Base-by-base conservation (phyloP, 1,140 invertebrate species). In the Sminthurinus signatus region DNA sequence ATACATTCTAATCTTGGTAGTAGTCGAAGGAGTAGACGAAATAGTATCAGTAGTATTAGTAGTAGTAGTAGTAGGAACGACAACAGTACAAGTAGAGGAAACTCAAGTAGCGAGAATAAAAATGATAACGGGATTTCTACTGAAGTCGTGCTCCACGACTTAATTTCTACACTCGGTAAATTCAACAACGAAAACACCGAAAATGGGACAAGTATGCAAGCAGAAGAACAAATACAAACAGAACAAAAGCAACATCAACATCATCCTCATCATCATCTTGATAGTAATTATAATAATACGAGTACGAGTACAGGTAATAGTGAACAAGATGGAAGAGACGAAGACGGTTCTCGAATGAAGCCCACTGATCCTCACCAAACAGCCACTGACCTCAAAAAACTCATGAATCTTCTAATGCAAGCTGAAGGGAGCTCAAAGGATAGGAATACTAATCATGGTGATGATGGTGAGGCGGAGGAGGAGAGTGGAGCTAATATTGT, bases 341-440 rank as follows among this genome's bases (percentile, higher is more conserved):
- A 55, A 31, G 23, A 56, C 15, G 17, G 23, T 39, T 19, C 36
- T 23, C 67, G 62, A 10, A 68, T 68, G 62, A 68, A 62, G 44
- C 55, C 60, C 15, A 58, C 65, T 23, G 70, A 72, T 52, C 67
- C 67, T 29, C 64, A 72, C 19, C 64, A 66, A 66, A 64, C 67
- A 46, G 70, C 65, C 8, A 36, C 57, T 25, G 63, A 72, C 56
- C 64, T 72, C 48, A 72, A 72, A 62, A 67, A 67, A 57, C 56
- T 72, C 15, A 69, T 72, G 67, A 51, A 51, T 23, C 62, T 69
- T 17, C 59, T 72, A 28, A 32, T 72, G n/a, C 23, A 46, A 58
- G 55, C 56, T 19, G 39, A 64, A 39, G 54, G 61, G 29, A 60
- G 62, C 54, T 51, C 62, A 25, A n/a, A n/a, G n/a, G n/a, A n/a